These are phyloP conservation scores for Epinephelus malabaricus DNA, from an alignment of 2,797 vertebrate species.

Conservation along the genomic window DNA sequence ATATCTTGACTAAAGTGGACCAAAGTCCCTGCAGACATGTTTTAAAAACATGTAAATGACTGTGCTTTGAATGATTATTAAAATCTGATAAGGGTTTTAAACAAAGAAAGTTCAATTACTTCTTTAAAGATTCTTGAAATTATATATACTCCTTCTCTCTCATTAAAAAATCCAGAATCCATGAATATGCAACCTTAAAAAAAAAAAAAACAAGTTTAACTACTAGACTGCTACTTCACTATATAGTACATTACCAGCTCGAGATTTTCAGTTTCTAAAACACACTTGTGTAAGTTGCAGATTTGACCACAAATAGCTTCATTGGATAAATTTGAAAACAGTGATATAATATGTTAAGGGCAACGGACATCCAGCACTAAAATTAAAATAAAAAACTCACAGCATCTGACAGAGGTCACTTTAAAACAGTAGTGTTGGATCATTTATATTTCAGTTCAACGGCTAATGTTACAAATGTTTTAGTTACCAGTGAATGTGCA, in stretches of 20 bases:
- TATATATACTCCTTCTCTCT: not conserved
- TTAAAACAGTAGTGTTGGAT: conserved; percentile 55
- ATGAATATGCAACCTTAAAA: too few relatives aligned
- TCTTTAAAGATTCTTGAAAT: not conserved
- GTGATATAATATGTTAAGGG: not conserved
- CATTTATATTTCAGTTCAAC: conserved; percentile 64
- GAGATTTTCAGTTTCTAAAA: not conserved
- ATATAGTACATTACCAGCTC: not conserved
- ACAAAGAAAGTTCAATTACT: too few relatives aligned
- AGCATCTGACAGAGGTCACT: conserved; percentile 9
- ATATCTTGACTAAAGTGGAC: not conserved
- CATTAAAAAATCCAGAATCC: not conserved
- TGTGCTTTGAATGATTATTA: not conserved
- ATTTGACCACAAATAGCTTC: not conserved
- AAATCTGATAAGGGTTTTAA: not conserved
- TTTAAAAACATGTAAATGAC: conserved; percentile 1
- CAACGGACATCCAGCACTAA: not conserved
- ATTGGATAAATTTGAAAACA: not conserved
- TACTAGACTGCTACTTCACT: not conserved
- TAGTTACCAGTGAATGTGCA: conserved; percentile 58
- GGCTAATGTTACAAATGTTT: conserved; percentile 60
- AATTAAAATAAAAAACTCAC: not conserved
- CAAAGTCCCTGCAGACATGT: not conserved
- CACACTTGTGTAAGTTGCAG: not conserved
- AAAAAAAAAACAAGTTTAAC: not conserved